These are phyloP conservation scores for Hippocampus kuda DNA, from an alignment of 2,797 vertebrate genomes.

Conservation along the genomic window DNA sequence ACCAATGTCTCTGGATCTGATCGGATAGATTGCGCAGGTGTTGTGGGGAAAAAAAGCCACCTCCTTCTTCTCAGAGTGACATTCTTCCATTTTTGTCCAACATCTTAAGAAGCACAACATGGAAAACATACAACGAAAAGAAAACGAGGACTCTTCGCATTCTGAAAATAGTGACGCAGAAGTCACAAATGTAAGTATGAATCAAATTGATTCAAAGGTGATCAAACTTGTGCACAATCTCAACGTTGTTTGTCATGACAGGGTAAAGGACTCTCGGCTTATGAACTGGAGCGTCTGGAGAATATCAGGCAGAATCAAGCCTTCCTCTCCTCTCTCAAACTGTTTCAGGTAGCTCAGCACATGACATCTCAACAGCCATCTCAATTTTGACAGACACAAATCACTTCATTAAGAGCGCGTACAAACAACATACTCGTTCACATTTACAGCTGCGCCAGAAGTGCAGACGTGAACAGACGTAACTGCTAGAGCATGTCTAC, in stretches of 20 bases:
- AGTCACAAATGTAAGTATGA: constrained; percentile 3
- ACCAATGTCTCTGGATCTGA: too few species aligned
- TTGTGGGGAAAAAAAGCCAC: neutral
- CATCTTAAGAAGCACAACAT: neutral
- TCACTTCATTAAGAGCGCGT: too few species aligned
- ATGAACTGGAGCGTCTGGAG: constrained; percentile 80
- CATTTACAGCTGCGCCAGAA: too few species aligned
- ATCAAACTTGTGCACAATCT: neutral
- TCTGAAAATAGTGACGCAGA: constrained; percentile 19
- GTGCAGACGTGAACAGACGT: too few species aligned
- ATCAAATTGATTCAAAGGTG: neutral
- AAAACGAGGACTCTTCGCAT: constrained; percentile 18
- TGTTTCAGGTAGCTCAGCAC: constrained; percentile 64
- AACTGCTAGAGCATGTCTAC: too few species aligned
- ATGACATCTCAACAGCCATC: neutral
- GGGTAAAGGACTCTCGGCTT: constrained; percentile 62
- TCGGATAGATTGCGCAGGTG: too few species aligned
- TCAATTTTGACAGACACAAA: neutral
- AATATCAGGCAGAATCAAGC: constrained; percentile 81
- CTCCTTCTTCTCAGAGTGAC: neutral
- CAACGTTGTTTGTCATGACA: neutral
- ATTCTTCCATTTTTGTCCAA: neutral
- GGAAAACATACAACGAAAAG: neutral
- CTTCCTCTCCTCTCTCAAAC: constrained; percentile 79
- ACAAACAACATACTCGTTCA: too few species aligned